Evolutionary conservation across 2,797 vertebrate genomes (phyloP).

Genomic region (Triplophysa yarkandensis): DNA sequence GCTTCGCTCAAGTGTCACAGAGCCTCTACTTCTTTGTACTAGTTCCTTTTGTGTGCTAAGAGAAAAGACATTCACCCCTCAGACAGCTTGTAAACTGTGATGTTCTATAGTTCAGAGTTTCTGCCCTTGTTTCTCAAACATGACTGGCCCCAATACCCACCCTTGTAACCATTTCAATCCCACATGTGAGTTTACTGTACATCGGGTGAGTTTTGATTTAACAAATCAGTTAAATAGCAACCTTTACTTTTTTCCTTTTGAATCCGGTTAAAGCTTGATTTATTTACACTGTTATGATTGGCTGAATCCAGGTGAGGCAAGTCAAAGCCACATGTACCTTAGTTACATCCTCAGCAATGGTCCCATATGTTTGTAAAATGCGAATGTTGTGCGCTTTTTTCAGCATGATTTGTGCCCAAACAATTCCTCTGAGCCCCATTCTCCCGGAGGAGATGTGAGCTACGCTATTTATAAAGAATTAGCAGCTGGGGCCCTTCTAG

Average conservation of each 20-base stretch:
- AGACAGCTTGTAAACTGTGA: constrained; percentile 16
- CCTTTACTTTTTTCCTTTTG: not conserved
- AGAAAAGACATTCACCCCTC: constrained; percentile 19
- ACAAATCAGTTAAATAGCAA: not conserved
- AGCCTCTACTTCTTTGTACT: constrained; percentile 6
- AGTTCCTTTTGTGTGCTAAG: constrained; percentile 22
- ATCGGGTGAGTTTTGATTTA: not conserved
- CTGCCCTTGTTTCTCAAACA: constrained; percentile 14
- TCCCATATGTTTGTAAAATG: constrained; percentile 82
- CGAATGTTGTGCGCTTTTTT: constrained; percentile 77
- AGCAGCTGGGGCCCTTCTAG: constrained; percentile 84
- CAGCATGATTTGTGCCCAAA: constrained; percentile 75
- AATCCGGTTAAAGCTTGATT: not conserved
- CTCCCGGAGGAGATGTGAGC: constrained; percentile 66
- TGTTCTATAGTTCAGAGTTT: not conserved
- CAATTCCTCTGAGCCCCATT: constrained; percentile 74
- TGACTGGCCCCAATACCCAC: not conserved
- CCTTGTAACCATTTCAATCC: not conserved
- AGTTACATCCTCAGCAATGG: constrained; percentile 72
- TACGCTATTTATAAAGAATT: constrained; percentile 81
- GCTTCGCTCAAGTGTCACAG: constrained; percentile 15
- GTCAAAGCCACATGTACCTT: constrained; percentile 74
- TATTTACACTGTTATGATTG: constrained; percentile 28
- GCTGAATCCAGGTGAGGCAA: constrained; percentile 56
- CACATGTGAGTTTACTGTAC: not conserved